A percentile compares a stretch with the other conserved stretches of the same genome.
These are phyloP conservation scores for Phataginus tricuspis DNA, from an alignment of 2,797 vertebrate species.

Conservation along the genomic window DNA sequence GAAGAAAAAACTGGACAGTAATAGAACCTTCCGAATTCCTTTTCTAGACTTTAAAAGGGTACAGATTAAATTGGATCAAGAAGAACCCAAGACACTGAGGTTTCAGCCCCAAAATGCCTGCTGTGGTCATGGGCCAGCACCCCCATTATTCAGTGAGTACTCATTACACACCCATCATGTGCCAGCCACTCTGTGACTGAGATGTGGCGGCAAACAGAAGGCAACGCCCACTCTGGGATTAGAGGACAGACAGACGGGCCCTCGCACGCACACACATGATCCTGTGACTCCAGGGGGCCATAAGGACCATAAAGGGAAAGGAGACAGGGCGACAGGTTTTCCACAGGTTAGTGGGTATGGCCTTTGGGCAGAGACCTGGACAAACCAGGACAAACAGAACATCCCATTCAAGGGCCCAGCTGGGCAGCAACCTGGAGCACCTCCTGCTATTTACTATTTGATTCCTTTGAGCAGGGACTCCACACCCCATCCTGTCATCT, in stretches of 20 bases:
- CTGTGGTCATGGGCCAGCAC: not conserved
- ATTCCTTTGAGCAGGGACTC: not conserved
- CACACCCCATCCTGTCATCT: not conserved
- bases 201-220: fast-evolving
- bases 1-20: not conserved
- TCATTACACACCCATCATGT: fast-evolving
- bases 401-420: not conserved
- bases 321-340: fast-evolving
- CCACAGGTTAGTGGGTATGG: no score
- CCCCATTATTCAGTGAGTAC: fast-evolving
- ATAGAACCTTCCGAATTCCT: not conserved
- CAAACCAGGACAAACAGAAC: not conserved
- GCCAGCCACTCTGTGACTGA: fast-evolving
- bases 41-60: not conserved
- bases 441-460: not conserved
- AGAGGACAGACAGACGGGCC: not conserved
- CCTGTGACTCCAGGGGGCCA: fast-evolving
- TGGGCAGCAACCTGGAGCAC: fast-evolving
- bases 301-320: not conserved
- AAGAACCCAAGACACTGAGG: not conserved
- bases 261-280: fast-evolving
- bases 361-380: not conserved
- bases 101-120: not conserved
- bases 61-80: not conserved
- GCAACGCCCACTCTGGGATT: fast-evolving